phyloP scores from a whole-genome alignment of 2,797 vertebrate genomes.

The Channa striata region DNA sequence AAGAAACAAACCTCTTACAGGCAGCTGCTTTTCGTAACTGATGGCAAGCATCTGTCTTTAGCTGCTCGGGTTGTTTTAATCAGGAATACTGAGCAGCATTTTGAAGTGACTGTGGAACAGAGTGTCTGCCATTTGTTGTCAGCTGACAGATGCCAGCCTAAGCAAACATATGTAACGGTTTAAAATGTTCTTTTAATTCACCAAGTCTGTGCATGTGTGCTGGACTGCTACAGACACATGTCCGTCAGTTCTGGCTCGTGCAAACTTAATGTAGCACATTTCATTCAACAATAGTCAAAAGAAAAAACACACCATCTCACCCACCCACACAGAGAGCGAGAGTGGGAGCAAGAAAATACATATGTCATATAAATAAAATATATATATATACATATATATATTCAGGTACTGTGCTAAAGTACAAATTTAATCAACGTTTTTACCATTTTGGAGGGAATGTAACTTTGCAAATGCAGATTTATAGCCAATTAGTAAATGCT shows the following conservation, averaged over 20 bases:
- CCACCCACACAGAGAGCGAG: not conserved
- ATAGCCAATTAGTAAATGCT: too few relatives aligned
- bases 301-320: not conserved
- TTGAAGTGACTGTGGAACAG: constrained; percentile 10
- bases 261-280: constrained; percentile 23
- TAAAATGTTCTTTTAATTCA: not conserved
- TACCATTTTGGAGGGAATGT: too few relatives aligned
- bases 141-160: constrained; percentile 34
- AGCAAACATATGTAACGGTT: constrained; percentile 17
- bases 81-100: not conserved
- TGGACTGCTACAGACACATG: not conserved
- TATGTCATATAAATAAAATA: too few relatives aligned
- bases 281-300: not conserved
- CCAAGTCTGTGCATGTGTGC: not conserved
- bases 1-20: not conserved
- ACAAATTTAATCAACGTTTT: too few relatives aligned
- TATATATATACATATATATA: too few relatives aligned
- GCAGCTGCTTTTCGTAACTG: not conserved
- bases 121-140: constrained; percentile 24
- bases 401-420: too few relatives aligned
- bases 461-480: too few relatives aligned
- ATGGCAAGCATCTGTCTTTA: constrained; percentile 18
- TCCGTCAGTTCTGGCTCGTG: not conserved
- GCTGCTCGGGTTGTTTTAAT: constrained; percentile 21
- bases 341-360: too few relatives aligned